Evolutionary conservation across 2,797 vertebrate species (phyloP).

Genomic region (Bradypodion ventrale): DNA sequence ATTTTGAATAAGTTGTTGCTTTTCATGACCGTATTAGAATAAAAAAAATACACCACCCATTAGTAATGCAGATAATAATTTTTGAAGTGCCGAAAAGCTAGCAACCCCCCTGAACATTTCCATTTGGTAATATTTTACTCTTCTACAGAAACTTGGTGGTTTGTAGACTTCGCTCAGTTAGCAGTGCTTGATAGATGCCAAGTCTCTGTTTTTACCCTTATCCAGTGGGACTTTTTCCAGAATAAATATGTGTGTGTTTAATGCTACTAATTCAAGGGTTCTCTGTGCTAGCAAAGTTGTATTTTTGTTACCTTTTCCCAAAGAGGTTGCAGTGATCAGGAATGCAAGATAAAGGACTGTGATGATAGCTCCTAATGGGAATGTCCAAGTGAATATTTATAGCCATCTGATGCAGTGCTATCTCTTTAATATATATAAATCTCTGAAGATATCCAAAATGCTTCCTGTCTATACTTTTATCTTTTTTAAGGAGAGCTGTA

Average conservation of each 20-base stretch:
- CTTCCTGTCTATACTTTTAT: constrained; percentile 38
- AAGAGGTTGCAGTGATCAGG: constrained; percentile 62
- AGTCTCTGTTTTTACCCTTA: constrained; percentile 71
- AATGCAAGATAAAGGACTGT: constrained; percentile 48
- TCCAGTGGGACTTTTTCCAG: constrained; percentile 65
- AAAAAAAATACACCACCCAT: constrained; percentile 50
- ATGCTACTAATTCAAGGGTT: constrained; percentile 73
- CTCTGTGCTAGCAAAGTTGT: constrained; percentile 71
- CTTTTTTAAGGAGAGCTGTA: constrained; percentile 34
- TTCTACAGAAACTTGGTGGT: constrained; percentile 69
- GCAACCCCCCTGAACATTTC: constrained; percentile 63
- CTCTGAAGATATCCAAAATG: constrained; percentile 17
- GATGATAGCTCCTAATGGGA: constrained; percentile 56
- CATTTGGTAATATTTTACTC: constrained; percentile 70
- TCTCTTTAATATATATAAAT: neutral
- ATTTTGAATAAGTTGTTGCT: constrained; percentile 41
- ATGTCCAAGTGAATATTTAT: constrained; percentile 64
- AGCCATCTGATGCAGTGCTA: constrained; percentile 52
- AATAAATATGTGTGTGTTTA: constrained; percentile 75
- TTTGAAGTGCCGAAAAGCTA: constrained; percentile 61
- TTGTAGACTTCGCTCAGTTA: constrained; percentile 71
- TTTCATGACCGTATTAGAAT: constrained; percentile 61
- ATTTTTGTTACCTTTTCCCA: constrained; percentile 61
- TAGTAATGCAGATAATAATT: constrained; percentile 67
- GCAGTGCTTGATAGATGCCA: constrained; percentile 69